Base-by-base conservation (phyloP, 2,113 vertebrate species). In the Toxotes jaculatrix region DNA sequence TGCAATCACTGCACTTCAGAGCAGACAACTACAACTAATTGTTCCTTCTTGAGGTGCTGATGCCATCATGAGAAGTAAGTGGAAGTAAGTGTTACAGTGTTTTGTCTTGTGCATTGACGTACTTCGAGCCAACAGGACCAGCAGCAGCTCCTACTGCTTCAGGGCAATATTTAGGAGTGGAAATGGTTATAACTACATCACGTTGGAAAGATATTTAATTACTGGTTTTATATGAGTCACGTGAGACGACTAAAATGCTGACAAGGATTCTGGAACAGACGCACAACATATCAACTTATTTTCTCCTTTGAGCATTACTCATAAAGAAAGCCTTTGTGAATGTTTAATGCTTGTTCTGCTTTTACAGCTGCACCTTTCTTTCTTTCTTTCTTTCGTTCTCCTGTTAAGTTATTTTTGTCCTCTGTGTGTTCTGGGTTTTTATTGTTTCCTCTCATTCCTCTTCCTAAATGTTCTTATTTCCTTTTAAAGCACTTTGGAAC, bases 1-100 rank as follows among this genome's bases (percentile, higher is more conserved):
- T 27, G 36, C 67, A 77, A 79, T 73, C 81, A 56, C 63, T 21
- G 32, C 27, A 34, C 79, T 81, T 79, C 61, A 75, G 65, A 40
- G 53, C 19, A 69, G 6, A 62, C 6, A 55, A 49, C 73, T 56
- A 21, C 59, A 53, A 11, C 65, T 55, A 27, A 67, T 59, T 14
- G 27, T 47, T 55, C 53, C n/a, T 55, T 68, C 21, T 55, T 27
- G 34, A 45, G 42, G 43, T 47, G 40, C 36, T 38, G 36, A 38
- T 38, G 36, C 36, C 36, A 38, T 38, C 36, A 4, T 38, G 36
- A 38, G 36, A 38, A 38, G 36, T 7, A 42, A 42, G 40, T 10
- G 40, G 2, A 8, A 38, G 36, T 38, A 5, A 38, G 36, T 7
- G 7, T 38, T 38, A 38, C 36, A 38, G 27, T 27, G 27, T 27